Evolutionary conservation across 2,113 vertebrate species (phyloP).

Genomic region (Hypocryptadius cinnamomeus): DNA sequence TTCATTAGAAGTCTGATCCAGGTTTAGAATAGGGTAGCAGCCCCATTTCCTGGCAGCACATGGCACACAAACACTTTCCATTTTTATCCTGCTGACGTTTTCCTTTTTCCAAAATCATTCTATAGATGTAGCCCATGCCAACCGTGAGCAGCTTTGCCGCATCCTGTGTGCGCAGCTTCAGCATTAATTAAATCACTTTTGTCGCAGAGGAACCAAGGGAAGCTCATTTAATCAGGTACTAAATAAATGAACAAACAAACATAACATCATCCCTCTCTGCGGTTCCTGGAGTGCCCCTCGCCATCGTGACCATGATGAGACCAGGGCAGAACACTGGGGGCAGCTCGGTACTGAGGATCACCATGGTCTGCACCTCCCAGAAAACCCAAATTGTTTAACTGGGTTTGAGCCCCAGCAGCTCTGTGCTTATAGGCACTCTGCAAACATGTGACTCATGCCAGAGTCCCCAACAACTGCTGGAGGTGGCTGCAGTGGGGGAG

Average conservation of each 20-base stretch:
- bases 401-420: neutral
- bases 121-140: neutral
- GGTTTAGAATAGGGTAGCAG: neutral
- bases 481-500: neutral
- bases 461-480: neutral
- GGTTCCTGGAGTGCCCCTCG: neutral
- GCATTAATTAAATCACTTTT: neutral
- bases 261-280: neutral
- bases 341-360: no score
- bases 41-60: neutral
- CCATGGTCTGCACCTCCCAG: neutral
- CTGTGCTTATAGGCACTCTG: neutral
- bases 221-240: neutral
- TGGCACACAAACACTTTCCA: neutral
- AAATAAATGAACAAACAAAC: neutral
- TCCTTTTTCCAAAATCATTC: neutral
- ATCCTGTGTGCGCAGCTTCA: neutral
- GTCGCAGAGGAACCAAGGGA: neutral
- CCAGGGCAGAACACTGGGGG: neutral
- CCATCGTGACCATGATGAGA: fast-evolving
- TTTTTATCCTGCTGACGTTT: neutral
- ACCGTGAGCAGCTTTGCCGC: neutral
- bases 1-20: neutral
- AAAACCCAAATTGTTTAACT: neutral
- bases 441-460: neutral